These are phyloP conservation scores for Tokudaia muenninki DNA, from an alignment of 2,797 vertebrate genomes.

Conservation along the genomic window DNA sequence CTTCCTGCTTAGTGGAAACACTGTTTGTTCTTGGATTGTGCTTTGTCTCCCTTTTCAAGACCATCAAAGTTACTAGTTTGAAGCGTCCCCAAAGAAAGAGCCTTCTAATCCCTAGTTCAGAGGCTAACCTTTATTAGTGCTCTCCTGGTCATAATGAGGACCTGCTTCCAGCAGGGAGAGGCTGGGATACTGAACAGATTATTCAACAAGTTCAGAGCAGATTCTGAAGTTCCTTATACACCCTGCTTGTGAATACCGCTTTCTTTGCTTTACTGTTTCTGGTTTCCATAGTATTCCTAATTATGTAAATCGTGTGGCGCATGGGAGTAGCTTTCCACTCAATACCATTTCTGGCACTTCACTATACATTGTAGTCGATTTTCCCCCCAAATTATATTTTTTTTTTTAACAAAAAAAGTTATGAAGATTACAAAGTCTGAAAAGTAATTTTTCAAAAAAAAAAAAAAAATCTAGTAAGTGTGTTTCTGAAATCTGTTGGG, in stretches of 20 bases:
- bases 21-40: slow-evolving; percentile 80
- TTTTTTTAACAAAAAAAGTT: not conserved
- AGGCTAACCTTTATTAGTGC: slow-evolving; percentile 80
- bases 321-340: slow-evolving; percentile 58
- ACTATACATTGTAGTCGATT: slow-evolving; percentile 31
- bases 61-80: slow-evolving; percentile 77
- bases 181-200: slow-evolving; percentile 81
- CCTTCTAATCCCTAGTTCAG: slow-evolving; percentile 79
- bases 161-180: slow-evolving; percentile 84
- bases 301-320: slow-evolving; percentile 70
- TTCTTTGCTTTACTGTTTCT: slow-evolving; percentile 76
- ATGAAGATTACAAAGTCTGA: not conserved
- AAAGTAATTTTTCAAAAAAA: slow-evolving; percentile 60
- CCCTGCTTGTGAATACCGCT: slow-evolving; percentile 74
- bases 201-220: slow-evolving; percentile 68
- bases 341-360: not conserved
- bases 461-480: slow-evolving; percentile 44
- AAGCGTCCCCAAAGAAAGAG: slow-evolving; percentile 79
- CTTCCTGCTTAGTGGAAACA: slow-evolving; percentile 84
- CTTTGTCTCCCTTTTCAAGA: slow-evolving; percentile 74
- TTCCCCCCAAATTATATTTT: not conserved
- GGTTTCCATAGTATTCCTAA: slow-evolving; percentile 73
- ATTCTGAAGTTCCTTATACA: slow-evolving; percentile 71
- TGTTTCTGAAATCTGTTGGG: slow-evolving; percentile 47
- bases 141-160: slow-evolving; percentile 80